phyloP scores from a whole-genome alignment of 2,113 vertebrate species.

The Nycticorax nycticorax region DNA sequence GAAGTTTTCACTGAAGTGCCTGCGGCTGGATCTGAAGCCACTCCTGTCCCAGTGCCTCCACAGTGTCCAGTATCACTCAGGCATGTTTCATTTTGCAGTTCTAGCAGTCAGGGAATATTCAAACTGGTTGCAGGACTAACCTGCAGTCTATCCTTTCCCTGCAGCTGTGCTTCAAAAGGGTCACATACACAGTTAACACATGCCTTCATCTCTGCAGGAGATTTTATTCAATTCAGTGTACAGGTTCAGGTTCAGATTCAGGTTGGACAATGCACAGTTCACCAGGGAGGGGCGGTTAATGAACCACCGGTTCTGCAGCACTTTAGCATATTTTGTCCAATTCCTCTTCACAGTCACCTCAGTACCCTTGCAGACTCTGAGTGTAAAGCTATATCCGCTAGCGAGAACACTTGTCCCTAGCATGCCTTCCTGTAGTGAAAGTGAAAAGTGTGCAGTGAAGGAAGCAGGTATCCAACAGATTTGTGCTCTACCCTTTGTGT shows the following conservation, averaged over 20 bases:
- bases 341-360: not conserved
- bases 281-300: not conserved
- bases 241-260: not conserved
- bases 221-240: not conserved
- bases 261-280: not conserved
- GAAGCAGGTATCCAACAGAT: not conserved
- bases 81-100: not conserved
- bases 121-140: not conserved
- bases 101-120: not conserved
- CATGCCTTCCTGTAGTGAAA: not conserved
- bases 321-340: not conserved
- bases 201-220: not conserved
- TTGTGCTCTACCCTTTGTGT: not conserved
- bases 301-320: not conserved
- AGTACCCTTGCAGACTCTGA: not conserved
- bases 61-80: not conserved
- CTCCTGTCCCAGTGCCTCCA: not conserved
- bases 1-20: not conserved
- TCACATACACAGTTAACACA: not conserved
- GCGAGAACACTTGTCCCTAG: not conserved
- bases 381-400: not conserved
- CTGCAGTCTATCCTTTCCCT: not conserved
- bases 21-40: not conserved
- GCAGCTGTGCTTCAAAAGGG: not conserved
- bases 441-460: rapidly evolving